Base-by-base conservation (phyloP, 2,888 invertebrate species). In the Hymenopus coronatus region DNA sequence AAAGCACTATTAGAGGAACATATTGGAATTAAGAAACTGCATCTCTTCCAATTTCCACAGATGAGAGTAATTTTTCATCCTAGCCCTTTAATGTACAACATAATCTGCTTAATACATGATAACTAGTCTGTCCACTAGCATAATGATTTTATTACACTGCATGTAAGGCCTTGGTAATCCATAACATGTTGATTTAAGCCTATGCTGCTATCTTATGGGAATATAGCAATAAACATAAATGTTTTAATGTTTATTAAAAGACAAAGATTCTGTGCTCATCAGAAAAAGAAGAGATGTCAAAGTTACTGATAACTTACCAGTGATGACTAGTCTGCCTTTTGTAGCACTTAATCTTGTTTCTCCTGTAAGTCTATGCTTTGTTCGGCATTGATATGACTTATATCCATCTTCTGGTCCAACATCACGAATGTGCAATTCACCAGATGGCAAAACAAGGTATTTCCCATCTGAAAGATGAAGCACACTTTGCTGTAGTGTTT, bases 381-480 rank as follows among this genome's bases (percentile, higher is more conserved):
- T 98, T 92, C 98, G 96, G 93, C 98, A 98, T 94, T 98, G 98
- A 93, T 98, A 98, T 90, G 97, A 97, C 94, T 98, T 98, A 94
- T 97, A 97, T 90, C 98, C 98, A 93, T 99, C 98, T 93, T 98
- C 98, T 91, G 98, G 98, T 93, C 97, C 97, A 90, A 98, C 98
- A 94, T 98, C 98, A 92, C 98, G 96, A 92, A 99, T 98, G 94
- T 99, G 98, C 91, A 99, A 95, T 94, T 99, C 98, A 91, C 99
- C 99, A 92, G 98, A 98, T 91, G 98, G 97, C 90, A 99, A 95
- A 84, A 99, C 98, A 93, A 98, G 96, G 93, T 98, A 98, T 95
- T 99, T 98, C 92, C 98, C 98, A 94, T 98, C 99, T 98, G 94
- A 91, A 91, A 90, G 89, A 89, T 25, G 25, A 46, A 14, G 14